Conservation (phyloP, 2,888 invertebrate genomes). For the Cephalotes varians region DNA sequence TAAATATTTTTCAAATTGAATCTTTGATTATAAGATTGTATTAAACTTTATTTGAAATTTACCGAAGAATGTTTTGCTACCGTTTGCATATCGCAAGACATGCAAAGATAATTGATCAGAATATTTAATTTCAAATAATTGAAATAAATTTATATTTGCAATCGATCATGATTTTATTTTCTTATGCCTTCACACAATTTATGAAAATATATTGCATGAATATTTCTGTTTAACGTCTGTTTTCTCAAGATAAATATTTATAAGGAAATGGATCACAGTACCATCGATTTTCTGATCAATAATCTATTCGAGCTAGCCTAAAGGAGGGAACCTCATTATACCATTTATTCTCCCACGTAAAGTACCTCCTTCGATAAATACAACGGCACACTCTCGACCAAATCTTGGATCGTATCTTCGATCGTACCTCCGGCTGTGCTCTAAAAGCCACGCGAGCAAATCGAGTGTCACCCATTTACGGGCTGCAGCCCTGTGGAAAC, state of each 20-base stretch:
- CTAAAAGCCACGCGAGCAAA: conserved; percentile 54
- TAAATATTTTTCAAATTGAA: conserved; percentile 10
- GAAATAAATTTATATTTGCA: background rate
- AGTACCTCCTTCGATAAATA: conserved; percentile 22
- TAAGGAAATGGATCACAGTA: background rate
- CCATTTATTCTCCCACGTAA: conserved; percentile 38
- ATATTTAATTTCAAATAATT: background rate
- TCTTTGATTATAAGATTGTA: background rate
- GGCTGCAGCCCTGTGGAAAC: conserved; percentile 53
- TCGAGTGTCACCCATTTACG: conserved; percentile 66
- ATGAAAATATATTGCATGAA: background rate
- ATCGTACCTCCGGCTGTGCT: conserved; percentile 35
- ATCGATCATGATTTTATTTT: background rate
- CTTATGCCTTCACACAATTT: background rate
- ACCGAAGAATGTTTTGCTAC: background rate
- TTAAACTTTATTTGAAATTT: conserved; percentile 16
- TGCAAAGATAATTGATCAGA: background rate
- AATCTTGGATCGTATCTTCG: conserved; percentile 48
- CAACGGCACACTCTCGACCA: conserved; percentile 18
- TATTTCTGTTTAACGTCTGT: background rate
- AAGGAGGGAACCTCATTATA: conserved; percentile 26
- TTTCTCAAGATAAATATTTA: background rate
- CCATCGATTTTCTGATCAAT: conserved; percentile 29
- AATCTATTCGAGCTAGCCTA: conserved; percentile 29
- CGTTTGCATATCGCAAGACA: background rate